These are phyloP conservation scores for Ceratotherium simum DNA, from an alignment of 2,113 vertebrate species.

Conservation along the genomic window DNA sequence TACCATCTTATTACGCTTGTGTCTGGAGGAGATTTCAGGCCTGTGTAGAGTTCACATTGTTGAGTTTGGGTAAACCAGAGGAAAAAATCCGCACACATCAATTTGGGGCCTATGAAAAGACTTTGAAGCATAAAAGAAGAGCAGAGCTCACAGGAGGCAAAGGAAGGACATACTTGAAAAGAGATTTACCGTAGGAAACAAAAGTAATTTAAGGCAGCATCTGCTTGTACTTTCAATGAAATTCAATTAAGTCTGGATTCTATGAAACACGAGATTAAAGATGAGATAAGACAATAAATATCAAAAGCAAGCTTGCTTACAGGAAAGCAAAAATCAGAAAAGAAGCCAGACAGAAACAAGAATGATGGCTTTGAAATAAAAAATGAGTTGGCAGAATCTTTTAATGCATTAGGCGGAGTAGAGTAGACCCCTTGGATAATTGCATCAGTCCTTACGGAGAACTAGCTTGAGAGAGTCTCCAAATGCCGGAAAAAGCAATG, in stretches of 20 bases:
- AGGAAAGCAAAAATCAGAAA: conserved; percentile 66
- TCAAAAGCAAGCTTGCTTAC: conserved; percentile 67
- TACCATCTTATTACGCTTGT: not conserved
- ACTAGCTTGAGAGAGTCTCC: not conserved
- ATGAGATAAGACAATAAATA: conserved; percentile 78
- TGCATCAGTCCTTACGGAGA: not conserved
- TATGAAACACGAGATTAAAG: conserved; percentile 74
- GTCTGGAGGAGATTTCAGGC: not conserved
- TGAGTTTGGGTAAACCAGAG: conserved; percentile 44
- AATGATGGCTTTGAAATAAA: conserved; percentile 62
- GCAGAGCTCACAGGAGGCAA: conserved; percentile 48
- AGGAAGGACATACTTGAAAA: conserved; percentile 60
- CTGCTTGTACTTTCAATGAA: conserved; percentile 74
- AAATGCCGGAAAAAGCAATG: not conserved
- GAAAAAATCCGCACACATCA: not conserved
- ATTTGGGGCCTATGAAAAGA: conserved; percentile 39
- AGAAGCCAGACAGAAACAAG: conserved; percentile 28
- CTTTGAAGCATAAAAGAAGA: conserved; percentile 35
- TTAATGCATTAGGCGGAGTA: conserved; percentile 7
- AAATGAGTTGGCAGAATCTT: conserved; percentile 45
- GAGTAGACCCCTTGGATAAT: not conserved
- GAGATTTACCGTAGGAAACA: conserved; percentile 74
- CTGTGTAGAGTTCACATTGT: conserved; percentile 42
- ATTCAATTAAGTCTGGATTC: conserved; percentile 77
- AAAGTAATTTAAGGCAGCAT: conserved; percentile 73